Evolutionary conservation across 2,888 invertebrate genomes (phyloP).

Genomic region (Drosophila pullipes): DNA sequence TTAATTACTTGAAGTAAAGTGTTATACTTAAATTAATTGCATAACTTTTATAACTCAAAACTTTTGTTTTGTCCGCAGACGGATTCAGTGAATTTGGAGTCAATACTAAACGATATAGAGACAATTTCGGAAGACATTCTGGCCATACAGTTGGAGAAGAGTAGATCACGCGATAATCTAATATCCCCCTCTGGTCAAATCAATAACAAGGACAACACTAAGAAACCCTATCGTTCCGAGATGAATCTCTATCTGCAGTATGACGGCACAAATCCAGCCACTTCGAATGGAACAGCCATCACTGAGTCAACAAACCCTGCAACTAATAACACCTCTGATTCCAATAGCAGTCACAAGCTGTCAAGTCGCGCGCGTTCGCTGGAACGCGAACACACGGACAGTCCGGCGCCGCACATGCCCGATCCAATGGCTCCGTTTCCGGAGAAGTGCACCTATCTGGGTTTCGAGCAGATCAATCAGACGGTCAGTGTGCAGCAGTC

Average conservation of each 20-base stretch:
- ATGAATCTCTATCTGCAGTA: slow-evolving; percentile 85
- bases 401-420: slow-evolving; percentile 84
- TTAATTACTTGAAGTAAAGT: background rate
- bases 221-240: slow-evolving; percentile 85
- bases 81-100: slow-evolving; percentile 89
- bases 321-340: slow-evolving; percentile 29
- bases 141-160: slow-evolving; percentile 83
- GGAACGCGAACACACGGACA: slow-evolving; percentile 81
- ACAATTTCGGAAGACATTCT: slow-evolving; percentile 86
- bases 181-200: slow-evolving; percentile 18
- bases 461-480: slow-evolving; percentile 83
- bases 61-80: slow-evolving; percentile 57
- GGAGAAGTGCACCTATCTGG: slow-evolving; percentile 83
- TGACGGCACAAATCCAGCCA: slow-evolving; percentile 80
- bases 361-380: slow-evolving; percentile 70
- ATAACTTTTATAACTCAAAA: background rate
- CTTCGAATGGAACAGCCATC: slow-evolving; percentile 56
- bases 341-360: slow-evolving; percentile 42
- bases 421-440: slow-evolving; percentile 85
- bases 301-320: slow-evolving; percentile 22
- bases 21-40: background rate
- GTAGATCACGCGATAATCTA: slow-evolving; percentile 78
- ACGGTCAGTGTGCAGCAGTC: slow-evolving; percentile 35
- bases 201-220: slow-evolving; percentile 55
- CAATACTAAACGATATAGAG: slow-evolving; percentile 89